A percentile compares a stretch with the other conserved stretches of the same genome.
These are phyloP conservation scores for Rhabdornis inornatus DNA, from an alignment of 2,113 vertebrate species.

Conservation along the genomic window DNA sequence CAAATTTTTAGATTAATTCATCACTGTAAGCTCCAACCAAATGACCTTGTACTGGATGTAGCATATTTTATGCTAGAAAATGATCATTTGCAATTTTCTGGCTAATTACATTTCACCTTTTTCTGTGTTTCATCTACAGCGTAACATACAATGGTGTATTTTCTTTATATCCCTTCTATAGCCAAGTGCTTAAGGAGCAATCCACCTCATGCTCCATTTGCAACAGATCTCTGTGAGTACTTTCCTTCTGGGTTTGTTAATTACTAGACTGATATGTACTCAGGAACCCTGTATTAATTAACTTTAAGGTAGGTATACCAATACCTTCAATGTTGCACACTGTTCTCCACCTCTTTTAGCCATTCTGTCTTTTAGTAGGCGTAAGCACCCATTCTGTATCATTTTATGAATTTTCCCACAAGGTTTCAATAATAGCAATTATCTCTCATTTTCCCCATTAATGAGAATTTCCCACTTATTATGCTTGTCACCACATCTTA, in stretches of 20 bases:
- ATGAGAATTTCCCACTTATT: not conserved
- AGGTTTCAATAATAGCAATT: not conserved
- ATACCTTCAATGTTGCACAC: not conserved
- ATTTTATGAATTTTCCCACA: not conserved
- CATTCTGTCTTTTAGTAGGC: not conserved
- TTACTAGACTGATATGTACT: not conserved
- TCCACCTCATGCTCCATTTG: not conserved
- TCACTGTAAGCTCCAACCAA: not conserved
- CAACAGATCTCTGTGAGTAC: not conserved
- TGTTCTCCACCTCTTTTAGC: not conserved
- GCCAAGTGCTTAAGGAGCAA: not conserved
- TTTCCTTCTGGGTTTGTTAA: not conserved
- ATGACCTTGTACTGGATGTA: not conserved
- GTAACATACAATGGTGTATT: not conserved
- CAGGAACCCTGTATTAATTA: not conserved
- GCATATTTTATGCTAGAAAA: not conserved
- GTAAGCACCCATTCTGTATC: not conserved
- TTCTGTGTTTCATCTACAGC: not conserved
- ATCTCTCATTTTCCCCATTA: not conserved
- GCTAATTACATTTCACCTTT: not conserved
- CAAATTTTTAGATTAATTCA: not conserved
- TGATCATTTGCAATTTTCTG: not conserved
- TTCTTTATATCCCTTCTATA: not conserved
- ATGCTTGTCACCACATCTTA: not conserved
- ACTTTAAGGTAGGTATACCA: not conserved